Conservation (phyloP, 2,797 vertebrate genomes). For the Darevskia nairensis region DNA sequence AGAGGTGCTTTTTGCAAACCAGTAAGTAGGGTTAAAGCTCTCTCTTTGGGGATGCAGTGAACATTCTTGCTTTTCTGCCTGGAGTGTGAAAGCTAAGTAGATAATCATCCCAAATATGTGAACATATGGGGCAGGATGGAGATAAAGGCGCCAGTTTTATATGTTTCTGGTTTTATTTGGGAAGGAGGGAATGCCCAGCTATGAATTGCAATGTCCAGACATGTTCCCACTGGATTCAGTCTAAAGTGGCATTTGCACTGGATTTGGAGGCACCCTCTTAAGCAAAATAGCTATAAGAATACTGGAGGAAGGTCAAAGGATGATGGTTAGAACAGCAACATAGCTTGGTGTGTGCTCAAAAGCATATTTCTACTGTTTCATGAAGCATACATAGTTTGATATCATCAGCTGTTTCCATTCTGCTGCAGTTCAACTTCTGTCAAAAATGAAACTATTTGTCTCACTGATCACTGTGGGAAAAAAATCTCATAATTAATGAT, state of each 20-base stretch:
- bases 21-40: background rate
- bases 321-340: background rate
- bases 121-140: background rate
- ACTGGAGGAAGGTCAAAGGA: background rate
- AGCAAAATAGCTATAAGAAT: background rate
- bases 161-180: background rate
- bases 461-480: too few relatives aligned
- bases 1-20: constrained; percentile 13
- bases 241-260: background rate
- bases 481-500: too few relatives aligned
- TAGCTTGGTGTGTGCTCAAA: too few relatives aligned
- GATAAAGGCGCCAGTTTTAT: background rate
- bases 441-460: background rate
- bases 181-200: background rate
- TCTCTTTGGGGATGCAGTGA: background rate
- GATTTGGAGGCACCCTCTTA: background rate
- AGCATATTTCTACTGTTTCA: background rate
- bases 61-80: background rate
- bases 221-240: background rate
- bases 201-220: too few relatives aligned
- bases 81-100: background rate
- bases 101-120: background rate
- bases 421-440: too few relatives aligned
- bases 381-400: background rate
- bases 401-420: too few relatives aligned